Base-by-base conservation (phyloP, 2,888 invertebrate genomes). In the Leptothorax acervorum region DNA sequence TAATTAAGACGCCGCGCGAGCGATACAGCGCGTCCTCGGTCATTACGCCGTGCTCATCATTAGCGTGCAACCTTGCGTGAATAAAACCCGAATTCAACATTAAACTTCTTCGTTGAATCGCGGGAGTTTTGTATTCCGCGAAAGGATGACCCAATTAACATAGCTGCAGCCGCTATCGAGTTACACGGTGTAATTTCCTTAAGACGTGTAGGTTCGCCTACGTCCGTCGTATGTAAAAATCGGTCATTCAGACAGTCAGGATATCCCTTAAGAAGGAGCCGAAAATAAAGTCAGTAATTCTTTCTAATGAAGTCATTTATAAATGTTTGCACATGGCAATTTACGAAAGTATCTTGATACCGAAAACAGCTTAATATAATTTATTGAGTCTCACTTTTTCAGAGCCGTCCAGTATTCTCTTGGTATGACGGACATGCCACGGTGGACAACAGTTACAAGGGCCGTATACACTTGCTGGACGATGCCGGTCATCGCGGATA, bases 381-480 rank as follows among this genome's bases (percentile, higher is more conserved):
- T 53, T 2, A 15, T 15, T 18, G 31, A 78, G 45, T 15, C 15
- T 45, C 85, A 1, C 18, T 66, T 66, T 18, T 31, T 68, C 95
- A 98, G 98, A 97, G 96, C 76, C 96, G 97, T 93, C 96, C 96
- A 88, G 97, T 98, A 85, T 98, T 97, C 94, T 97, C 98, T 66
- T 98, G 97, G 97, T 97, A 97, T 95, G 97, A 97, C 93, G 97
- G 97, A 18, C 96, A 96, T 84, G 96, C 96, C 60, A 96, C 96
- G 53, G 97, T 97, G 88, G 96, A 96, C 12, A 35, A 63, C 23
- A 55, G 82, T 5, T 98, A 97, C 93, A 96, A 95, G 23, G 98
- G 97, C 45, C 96, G 98, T 87, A 96, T 98, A 90, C 96, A 96
- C 87, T 95, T 97, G 78, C 95, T 97, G 74, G 96, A 95, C 83